These are phyloP conservation scores for Heliothis virescens DNA, from an alignment of 1,140 invertebrate species.

Conservation along the genomic window DNA sequence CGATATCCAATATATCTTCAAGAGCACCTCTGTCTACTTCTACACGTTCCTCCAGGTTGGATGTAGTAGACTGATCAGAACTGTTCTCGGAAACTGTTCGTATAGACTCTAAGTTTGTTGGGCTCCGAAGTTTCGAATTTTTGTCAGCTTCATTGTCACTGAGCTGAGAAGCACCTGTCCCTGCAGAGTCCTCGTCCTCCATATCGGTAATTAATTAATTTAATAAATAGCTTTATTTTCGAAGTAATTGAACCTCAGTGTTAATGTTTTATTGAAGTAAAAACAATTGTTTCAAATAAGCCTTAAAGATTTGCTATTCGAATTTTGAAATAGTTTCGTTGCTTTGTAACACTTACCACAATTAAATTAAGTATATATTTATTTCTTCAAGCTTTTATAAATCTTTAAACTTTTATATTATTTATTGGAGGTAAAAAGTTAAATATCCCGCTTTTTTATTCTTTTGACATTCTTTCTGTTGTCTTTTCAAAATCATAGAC, in stretches of 20 bases:
- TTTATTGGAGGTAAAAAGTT: too few relatives aligned
- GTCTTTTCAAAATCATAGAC: too few relatives aligned
- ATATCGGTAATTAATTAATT: background rate
- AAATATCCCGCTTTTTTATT: too few relatives aligned
- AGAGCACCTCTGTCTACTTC: constrained; percentile 76
- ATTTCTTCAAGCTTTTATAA: too few relatives aligned
- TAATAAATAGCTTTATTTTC: background rate
- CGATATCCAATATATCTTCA: constrained; percentile 79
- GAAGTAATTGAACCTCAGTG: background rate
- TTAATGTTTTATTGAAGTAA: background rate
- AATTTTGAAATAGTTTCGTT: background rate
- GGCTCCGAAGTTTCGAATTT: background rate
- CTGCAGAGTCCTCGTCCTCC: background rate
- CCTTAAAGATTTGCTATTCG: background rate
- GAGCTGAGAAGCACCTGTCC: background rate
- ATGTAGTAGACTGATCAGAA: background rate
- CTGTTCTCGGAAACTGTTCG: background rate
- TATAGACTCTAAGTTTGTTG: background rate
- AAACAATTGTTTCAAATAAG: background rate
- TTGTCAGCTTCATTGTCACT: background rate
- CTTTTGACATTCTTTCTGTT: too few relatives aligned
- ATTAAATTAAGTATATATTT: too few relatives aligned
- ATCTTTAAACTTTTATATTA: too few relatives aligned
- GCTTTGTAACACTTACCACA: too few relatives aligned
- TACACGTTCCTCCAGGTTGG: constrained; percentile 42